A percentile compares a stretch with the other conserved stretches of the same genome.
phyloP scores from a whole-genome alignment of 2,888 invertebrate genomes.

The Patella caerulea region DNA sequence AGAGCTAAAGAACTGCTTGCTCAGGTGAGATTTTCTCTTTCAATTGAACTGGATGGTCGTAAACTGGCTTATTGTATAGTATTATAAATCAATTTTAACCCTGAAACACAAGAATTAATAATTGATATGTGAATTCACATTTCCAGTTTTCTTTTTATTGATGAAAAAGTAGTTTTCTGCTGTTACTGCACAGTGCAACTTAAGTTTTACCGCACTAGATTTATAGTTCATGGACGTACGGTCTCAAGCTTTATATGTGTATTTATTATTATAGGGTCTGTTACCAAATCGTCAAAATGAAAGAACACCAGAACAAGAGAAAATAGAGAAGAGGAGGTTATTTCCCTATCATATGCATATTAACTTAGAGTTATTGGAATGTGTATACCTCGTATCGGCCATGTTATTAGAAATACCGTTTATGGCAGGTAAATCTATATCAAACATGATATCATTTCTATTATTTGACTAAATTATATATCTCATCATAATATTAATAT shows the following conservation, averaged over 20 bases:
- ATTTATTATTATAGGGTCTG: conserved; percentile 75
- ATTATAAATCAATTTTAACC: too few species aligned
- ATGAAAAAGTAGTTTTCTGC: too few species aligned
- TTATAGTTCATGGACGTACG: background rate
- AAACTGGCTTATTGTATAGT: too few species aligned
- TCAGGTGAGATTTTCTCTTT: conserved; percentile 74
- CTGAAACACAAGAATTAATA: too few species aligned
- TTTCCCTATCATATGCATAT: conserved; percentile 99
- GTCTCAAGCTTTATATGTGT: background rate
- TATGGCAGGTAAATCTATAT: conserved; percentile 81
- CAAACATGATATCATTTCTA: too few species aligned
- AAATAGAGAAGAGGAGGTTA: conserved; percentile 95
- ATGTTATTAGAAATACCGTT: conserved; percentile 99
- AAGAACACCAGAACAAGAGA: conserved; percentile 97
- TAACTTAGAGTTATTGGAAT: conserved; percentile 96
- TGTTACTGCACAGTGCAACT: too few species aligned
- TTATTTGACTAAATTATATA: too few species aligned
- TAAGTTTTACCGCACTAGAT: too few species aligned
- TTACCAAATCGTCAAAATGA: conserved; percentile 81
- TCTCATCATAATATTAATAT: too few species aligned
- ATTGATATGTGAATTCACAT: too few species aligned
- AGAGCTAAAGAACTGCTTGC: conserved; percentile 97
- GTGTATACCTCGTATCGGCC: conserved; percentile 97
- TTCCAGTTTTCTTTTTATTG: too few species aligned
- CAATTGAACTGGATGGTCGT: too few species aligned